Evolutionary conservation across 2,797 vertebrate genomes (phyloP).

Genomic region (Numenius phaeopus): DNA sequence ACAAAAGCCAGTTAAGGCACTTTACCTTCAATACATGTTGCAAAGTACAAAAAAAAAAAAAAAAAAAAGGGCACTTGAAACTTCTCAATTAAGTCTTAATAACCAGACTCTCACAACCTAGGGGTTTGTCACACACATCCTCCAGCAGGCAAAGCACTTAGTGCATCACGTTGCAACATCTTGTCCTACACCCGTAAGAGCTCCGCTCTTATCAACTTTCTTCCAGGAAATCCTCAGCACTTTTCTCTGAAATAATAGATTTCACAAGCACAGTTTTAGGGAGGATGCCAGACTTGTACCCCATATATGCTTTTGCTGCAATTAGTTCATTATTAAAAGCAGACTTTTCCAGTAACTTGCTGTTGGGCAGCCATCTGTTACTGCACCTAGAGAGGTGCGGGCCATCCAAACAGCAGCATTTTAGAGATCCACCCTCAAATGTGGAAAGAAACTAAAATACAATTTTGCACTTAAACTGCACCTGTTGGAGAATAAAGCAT

Average conservation of each 20-base stretch:
- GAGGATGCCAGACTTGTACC: not conserved
- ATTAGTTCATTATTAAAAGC: not conserved
- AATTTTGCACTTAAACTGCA: not conserved
- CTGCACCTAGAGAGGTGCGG: not conserved
- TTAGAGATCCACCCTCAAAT: not conserved
- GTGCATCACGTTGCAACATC: not conserved
- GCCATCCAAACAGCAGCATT: not conserved
- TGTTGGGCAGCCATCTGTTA: not conserved
- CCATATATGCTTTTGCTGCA: not conserved
- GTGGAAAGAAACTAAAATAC: not conserved
- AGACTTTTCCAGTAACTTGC: not conserved
- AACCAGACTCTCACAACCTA: not conserved
- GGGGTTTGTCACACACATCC: not conserved
- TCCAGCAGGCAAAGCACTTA: not conserved
- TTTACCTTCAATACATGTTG: accelerated
- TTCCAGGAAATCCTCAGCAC: not conserved
- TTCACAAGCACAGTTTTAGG: not conserved
- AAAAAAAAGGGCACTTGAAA: not conserved
- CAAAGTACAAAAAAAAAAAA: not conserved
- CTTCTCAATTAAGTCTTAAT: not conserved
- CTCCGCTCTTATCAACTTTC: not conserved
- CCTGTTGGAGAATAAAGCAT: not conserved
- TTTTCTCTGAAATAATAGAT: not conserved
- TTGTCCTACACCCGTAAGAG: not conserved
- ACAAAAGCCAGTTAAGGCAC: not conserved